Conservation (phyloP, 2,797 vertebrate species). For the Novumbra hubbsi region DNA sequence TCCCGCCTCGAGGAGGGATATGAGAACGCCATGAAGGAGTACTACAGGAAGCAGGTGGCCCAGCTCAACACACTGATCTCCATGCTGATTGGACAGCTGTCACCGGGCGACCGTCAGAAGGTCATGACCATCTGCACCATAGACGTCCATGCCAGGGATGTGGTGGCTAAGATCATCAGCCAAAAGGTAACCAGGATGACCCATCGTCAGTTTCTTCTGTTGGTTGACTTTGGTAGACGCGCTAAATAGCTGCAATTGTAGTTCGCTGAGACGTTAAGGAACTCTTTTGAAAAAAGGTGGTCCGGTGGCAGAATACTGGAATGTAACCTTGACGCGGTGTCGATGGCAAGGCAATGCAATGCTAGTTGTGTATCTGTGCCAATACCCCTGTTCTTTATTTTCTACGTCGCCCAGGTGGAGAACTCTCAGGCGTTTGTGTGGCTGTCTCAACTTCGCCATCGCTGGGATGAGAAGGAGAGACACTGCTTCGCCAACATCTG, state of each 20-base stretch:
- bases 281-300: too few relatives aligned
- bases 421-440: slow-evolving; percentile 90
- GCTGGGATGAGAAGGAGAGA: slow-evolving; percentile 84
- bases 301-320: too few relatives aligned
- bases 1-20: slow-evolving; percentile 89
- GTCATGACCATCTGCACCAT: slow-evolving; percentile 97
- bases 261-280: too few relatives aligned
- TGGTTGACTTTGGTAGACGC: too few relatives aligned
- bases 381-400: not conserved
- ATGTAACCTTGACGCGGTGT: too few relatives aligned
- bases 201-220: not conserved
- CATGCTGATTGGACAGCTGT: slow-evolving; percentile 89
- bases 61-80: slow-evolving; percentile 89
- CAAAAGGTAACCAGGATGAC: slow-evolving; percentile 34
- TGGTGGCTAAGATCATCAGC: slow-evolving; percentile 89
- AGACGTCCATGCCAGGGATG: slow-evolving; percentile 92
- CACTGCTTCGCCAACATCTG: slow-evolving; percentile 95
- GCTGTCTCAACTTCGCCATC: slow-evolving; percentile 93
- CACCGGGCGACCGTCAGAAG: slow-evolving; percentile 89
- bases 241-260: too few relatives aligned
- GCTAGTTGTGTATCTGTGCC: too few relatives aligned
- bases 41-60: slow-evolving; percentile 89
- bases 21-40: slow-evolving; percentile 90
- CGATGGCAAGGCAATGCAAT: too few relatives aligned
- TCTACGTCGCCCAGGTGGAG: slow-evolving; percentile 77